phyloP scores from a whole-genome alignment of 1,140 invertebrate genomes.

The Paraescarpia echinospica region DNA sequence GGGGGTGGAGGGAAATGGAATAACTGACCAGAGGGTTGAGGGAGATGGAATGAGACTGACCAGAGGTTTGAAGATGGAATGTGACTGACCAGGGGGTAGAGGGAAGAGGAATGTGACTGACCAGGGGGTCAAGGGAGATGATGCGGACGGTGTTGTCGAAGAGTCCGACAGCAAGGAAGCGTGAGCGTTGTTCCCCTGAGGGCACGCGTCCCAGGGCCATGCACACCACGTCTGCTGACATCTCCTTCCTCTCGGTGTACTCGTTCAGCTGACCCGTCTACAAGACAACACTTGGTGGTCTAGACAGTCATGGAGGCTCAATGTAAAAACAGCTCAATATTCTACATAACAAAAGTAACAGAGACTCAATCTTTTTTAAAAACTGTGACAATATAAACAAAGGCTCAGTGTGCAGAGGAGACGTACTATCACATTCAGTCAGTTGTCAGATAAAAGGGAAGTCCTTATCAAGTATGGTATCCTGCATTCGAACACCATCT shows the following conservation, averaged over 20 bases:
- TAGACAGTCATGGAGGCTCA: background rate
- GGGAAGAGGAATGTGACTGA: conserved; percentile 56
- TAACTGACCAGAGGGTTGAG: background rate
- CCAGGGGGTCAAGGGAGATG: conserved; percentile 92
- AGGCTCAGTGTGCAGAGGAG: no score
- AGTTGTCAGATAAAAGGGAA: no score
- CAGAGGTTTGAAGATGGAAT: background rate
- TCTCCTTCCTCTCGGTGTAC: conserved; percentile 94
- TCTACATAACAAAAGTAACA: conserved; percentile 1
- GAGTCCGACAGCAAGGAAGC: conserved; percentile 95
- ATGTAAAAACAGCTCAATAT: no score
- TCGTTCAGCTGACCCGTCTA: conserved; percentile 97
- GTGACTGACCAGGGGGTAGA: background rate
- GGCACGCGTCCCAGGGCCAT: conserved; percentile 97
- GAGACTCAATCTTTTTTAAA: background rate
- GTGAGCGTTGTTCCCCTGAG: conserved; percentile 88
- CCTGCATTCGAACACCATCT: no score
- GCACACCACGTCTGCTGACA: conserved; percentile 95
- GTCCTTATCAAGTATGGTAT: no score
- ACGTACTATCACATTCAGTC: no score
- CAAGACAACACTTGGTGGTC: background rate
- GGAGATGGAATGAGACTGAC: background rate
- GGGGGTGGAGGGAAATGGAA: background rate
- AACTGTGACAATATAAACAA: no score
- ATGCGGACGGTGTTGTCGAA: conserved; percentile 96